phyloP scores from a whole-genome alignment of 2,797 vertebrate genomes.

The Rhabdomys pumilio region DNA sequence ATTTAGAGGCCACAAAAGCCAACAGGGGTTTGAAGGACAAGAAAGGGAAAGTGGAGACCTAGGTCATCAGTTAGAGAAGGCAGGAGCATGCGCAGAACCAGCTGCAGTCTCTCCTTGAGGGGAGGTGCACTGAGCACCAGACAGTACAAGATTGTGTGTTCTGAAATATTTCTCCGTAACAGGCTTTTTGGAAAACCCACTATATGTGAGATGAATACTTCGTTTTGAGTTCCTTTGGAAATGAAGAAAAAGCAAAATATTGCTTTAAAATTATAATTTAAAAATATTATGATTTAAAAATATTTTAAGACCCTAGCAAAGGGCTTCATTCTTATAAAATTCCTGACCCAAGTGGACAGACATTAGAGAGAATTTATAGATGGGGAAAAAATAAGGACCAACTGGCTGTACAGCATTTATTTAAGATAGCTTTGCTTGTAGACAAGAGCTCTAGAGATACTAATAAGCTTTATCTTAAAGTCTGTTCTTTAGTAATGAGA shows the following conservation, averaged over 20 bases:
- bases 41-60: background rate
- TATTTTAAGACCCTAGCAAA: background rate
- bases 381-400: background rate
- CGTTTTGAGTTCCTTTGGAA: constrained; percentile 4
- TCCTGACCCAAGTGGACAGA: background rate
- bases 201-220: constrained; percentile 27
- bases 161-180: background rate
- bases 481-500: background rate
- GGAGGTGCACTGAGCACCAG: background rate
- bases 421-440: background rate
- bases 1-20: background rate
- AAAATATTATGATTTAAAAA: background rate
- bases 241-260: constrained; percentile 26
- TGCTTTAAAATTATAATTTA: background rate
- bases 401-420: background rate
- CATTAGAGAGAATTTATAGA: constrained; percentile 2
- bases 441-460: background rate
- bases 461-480: background rate
- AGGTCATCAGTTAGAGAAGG: constrained; percentile 8
- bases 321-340: constrained; percentile 41
- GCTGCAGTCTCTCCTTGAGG: background rate
- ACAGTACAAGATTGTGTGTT: background rate
- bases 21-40: background rate
- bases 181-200: constrained; percentile 34
- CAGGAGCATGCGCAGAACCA: background rate